phyloP scores from a whole-genome alignment of 2,797 vertebrate genomes.

The Myotis myotis region DNA sequence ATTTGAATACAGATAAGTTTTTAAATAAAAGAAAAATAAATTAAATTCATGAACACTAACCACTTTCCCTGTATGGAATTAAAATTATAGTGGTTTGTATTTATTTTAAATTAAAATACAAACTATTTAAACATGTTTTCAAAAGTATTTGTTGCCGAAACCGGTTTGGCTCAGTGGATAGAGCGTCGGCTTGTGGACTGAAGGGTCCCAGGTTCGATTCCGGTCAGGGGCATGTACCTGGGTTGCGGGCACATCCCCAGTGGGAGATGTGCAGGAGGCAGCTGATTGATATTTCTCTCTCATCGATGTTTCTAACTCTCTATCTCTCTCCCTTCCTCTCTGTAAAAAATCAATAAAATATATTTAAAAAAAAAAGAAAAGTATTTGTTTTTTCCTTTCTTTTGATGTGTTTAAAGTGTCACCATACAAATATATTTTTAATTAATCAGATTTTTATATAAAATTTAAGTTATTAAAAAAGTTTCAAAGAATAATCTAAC shows the following conservation, averaged over 20 bases:
- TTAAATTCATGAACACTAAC: neutral
- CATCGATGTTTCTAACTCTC: too few species aligned
- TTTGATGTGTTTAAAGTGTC: neutral
- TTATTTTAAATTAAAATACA: neutral
- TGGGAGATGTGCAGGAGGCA: too few species aligned
- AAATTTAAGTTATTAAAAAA: slow-evolving; percentile 40
- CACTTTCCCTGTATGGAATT: neutral
- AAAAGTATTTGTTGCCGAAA: neutral
- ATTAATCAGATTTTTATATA: neutral
- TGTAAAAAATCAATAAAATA: too few species aligned
- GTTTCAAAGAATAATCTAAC: neutral
- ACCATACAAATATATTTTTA: neutral
- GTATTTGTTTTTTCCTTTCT: neutral
- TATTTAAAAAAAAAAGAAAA: too few species aligned
- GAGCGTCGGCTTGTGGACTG: too few species aligned
- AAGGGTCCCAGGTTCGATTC: too few species aligned
- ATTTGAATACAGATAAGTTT: neutral
- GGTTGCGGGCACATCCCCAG: too few species aligned
- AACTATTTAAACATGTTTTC: neutral
- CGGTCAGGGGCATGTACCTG: too few species aligned
- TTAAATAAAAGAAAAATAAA: neutral
- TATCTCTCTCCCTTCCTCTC: too few species aligned
- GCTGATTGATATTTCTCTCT: too few species aligned
- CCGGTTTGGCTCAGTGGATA: too few species aligned
- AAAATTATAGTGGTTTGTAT: neutral